Base-by-base conservation (phyloP, 2,113 vertebrate genomes). In the Geococcyx californianus region DNA sequence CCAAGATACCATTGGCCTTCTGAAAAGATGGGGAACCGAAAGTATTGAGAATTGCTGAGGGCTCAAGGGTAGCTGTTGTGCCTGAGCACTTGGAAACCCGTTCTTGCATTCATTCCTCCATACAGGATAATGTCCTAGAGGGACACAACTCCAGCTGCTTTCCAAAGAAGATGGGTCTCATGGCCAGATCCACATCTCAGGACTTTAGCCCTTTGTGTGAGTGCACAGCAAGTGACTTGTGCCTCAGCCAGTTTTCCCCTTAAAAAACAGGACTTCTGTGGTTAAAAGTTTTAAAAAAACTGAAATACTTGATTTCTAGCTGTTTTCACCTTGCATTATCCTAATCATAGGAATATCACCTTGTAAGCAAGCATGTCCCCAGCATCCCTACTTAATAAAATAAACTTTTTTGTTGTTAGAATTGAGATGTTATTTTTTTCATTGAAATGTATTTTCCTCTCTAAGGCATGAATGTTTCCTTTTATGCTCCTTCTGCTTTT, bases 391-490 rank as follows among this genome's bases (percentile, higher is more conserved):
- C 26, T 64, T 83, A 56, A 60, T 34, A 20, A 82, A 77, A 45
- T 40, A 44, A 76, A 19, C 18, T 79, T 44, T 4, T 74, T 78
- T 78, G 86, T 72, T 84, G 40, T 69, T 91, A 60, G 81, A 92
- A 90, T 6, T 4, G 56, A 54, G 49, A 3, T 3, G 4, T 23
- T 13, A 16, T 21, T 66, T n/a, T 64, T 51, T n/a, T 36, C 13
- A 18, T 13, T 90, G 55, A 74, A 76, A 58, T 40, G 29, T 90
- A 45, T 90, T 92, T 95, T 90, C 62, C 51, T 93, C 88, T 96
- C 92, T 91, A 85, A 95, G 59, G 73, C 84, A 94, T 16, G 64
- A 94, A 90, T 94, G 83, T 90, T 97, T 95, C 92, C 93, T 97
- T 97, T 95, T 94, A 87, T 88, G 55, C 49, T 85, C 6, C 33